Evolutionary conservation across 1,140 invertebrate species (phyloP), one percentile per base, ranked within the genome.

Genomic region (Drosophila ironensis): DNA sequence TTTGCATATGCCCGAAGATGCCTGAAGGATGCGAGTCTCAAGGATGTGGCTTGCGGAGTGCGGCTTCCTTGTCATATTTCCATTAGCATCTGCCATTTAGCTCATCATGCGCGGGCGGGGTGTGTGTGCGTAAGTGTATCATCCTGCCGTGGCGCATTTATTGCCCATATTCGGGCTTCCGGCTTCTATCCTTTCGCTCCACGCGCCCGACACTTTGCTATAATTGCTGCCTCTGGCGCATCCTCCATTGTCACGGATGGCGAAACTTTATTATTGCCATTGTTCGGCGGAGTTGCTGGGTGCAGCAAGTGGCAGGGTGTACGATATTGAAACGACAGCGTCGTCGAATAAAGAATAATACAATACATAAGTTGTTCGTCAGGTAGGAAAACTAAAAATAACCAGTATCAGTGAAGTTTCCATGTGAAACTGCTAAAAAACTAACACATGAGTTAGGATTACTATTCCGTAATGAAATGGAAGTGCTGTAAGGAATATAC

Each of bases 51-150:
- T n/a, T n/a, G n/a, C 61, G 56, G 41, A 61, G 41, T 35, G 45
- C 57, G 48, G 50, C 54, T 69, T 56, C 67, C 64, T 46, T 73
- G 77, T 82, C 77, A 77, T 77, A 78, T 84, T 86, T 84, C 80
- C 78, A 84, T 84, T 84, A 84, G 80, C 80, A 78, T 78, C 72
- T 72, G 76, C 76, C 76, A 61, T 71, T 81, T 75, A 81, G 71
- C 76, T 80, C 76, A 81, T 81, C 76, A 73, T 61, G 50, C 37
- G 42, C 25, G 70, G 35, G 22, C 28, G 33, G 70, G 35, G 22
- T 35, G 33, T 41, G 37, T 57, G 41, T 20, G 46, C 22, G 22
- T 56, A 77, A 82, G 77, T 82, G 77, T 82, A 82, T 82, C 78
- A 84, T 81, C 72, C 63, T 63, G 77, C 53, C 56, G 61, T 86